Percentiles rank a stretch among this genome's conserved stretches.
phyloP scores from a whole-genome alignment of 2,888 invertebrate species.

The Dasypogon diadema region DNA sequence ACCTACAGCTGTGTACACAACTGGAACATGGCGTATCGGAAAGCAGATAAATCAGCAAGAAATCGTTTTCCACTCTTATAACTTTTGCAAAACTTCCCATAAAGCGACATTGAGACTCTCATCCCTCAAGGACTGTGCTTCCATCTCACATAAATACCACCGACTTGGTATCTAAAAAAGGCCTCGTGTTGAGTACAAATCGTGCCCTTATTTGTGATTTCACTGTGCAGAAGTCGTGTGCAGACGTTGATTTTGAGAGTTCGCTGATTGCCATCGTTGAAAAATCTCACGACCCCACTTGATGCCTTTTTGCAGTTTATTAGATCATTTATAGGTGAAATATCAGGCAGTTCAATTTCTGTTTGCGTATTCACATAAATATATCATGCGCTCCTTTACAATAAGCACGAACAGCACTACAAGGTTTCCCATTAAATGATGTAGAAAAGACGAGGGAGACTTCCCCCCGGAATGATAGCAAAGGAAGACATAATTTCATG shows the following conservation, averaged over 20 bases:
- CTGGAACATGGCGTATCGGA: constrained; percentile 25
- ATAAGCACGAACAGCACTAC: background rate
- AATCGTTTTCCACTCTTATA: constrained; percentile 44
- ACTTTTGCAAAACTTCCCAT: constrained; percentile 38
- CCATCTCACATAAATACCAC: constrained; percentile 34
- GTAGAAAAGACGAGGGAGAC: background rate
- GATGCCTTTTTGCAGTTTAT: constrained; percentile 44
- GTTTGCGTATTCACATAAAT: constrained; percentile 33
- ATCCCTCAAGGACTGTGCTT: background rate
- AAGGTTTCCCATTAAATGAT: constrained; percentile 2
- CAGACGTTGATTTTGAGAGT: constrained; percentile 41
- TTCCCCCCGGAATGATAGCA: background rate
- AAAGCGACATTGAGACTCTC: constrained; percentile 28
- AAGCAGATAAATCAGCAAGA: constrained; percentile 42
- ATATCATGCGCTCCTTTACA: constrained; percentile 2
- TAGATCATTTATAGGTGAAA: constrained; percentile 44
- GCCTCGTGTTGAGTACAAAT: constrained; percentile 34
- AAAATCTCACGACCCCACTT: constrained; percentile 48
- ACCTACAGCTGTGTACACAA: constrained; percentile 11
- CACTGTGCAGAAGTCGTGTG: constrained; percentile 36
- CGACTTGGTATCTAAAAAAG: constrained; percentile 16
- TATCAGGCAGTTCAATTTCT: constrained; percentile 18
- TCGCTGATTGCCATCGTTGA: constrained; percentile 47
- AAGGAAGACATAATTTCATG: background rate
- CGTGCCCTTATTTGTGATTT: constrained; percentile 43